Evolutionary conservation across 2,797 vertebrate genomes (phyloP), one percentile per base, ranked within the genome.

Genomic region (Gallirallus australis): DNA sequence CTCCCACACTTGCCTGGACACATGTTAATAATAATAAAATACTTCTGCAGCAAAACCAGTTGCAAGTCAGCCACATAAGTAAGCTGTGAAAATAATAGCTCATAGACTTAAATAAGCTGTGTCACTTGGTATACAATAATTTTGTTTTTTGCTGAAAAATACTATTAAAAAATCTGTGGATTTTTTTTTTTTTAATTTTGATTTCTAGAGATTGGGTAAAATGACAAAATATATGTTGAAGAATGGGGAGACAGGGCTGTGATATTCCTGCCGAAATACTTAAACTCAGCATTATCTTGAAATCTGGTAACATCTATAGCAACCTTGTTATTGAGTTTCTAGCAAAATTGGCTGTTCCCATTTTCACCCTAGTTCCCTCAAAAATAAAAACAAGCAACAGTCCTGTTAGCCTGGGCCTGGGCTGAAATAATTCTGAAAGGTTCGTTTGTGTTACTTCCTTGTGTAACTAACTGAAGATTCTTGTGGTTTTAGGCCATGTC

Each of bases 401-500:
- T 65, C 23, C 52, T 80, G 7, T 64, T 82, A 57, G 30, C 20
- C 28, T 70, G 21, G 50, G 33, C 27, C 40, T 68, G 27, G 7
- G 7, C 15, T 60, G 25, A 84, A 33, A 53, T 80, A 0, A 28
- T 63, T 81, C 16, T 57, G 37, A 53, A 48, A 84, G 7, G 7
- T 57, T 91, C 1, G 0, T 18, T 76, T 20, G 7, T 42, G 10
- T 65, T 60, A n/a, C 1, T 65, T 68, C 31, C 64, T n/a, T 71
- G 17, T 42, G 21, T 61, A 82, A 77, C 15, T 59, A 82, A 77
- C 15, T 59, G 3, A 61, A 33, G 52, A 28, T 88, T 6, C 78
- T 25, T 93, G 24, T 89, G 8, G 70, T 84, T 48, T 27, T 54
- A 99, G 99, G 99, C 99, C 27, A 99, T 99, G 99, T 99, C 99